These are phyloP conservation scores for Scaptomyza pallida DNA, from an alignment of 1,140 invertebrate species.

Conservation along the genomic window DNA sequence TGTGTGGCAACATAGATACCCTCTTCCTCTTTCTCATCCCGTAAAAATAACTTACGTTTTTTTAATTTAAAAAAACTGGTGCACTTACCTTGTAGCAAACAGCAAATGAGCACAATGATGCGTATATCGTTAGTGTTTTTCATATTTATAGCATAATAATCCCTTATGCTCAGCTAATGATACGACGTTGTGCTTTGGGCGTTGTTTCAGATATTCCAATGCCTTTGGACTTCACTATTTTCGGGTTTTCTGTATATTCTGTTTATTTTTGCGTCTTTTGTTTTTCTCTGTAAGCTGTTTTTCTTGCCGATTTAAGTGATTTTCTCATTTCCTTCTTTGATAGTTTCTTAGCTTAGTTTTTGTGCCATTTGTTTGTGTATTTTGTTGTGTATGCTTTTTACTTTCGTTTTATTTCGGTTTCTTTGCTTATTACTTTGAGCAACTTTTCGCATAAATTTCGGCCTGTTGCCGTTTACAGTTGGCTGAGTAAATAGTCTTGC, in stretches of 20 bases:
- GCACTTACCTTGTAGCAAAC: constrained; percentile 80
- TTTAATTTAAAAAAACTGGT: constrained; percentile 30
- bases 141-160: constrained; percentile 82
- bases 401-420: constrained; percentile 47
- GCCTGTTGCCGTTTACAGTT: constrained; percentile 76
- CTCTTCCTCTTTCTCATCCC: neutral
- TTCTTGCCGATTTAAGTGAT: constrained; percentile 67
- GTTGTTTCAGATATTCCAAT: constrained; percentile 35
- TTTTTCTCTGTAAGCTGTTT: constrained; percentile 28
- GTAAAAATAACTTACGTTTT: neutral
- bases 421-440: constrained; percentile 69
- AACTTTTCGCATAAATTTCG: constrained; percentile 77
- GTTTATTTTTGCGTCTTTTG: constrained; percentile 31
- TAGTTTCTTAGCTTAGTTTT: constrained; percentile 47
- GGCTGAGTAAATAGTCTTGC: constrained; percentile 45
- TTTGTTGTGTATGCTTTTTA: constrained; percentile 55
- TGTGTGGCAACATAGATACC: neutral
- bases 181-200: constrained; percentile 28
- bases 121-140: constrained; percentile 76
- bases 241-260: neutral
- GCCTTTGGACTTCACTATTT: constrained; percentile 34
- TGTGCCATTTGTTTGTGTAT: constrained; percentile 58
- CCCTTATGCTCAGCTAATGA: constrained; percentile 52
- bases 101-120: constrained; percentile 78
- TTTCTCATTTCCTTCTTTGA: constrained; percentile 41